Conservation (phyloP, 2,113 vertebrate genomes). For the Mellivora capensis region DNA sequence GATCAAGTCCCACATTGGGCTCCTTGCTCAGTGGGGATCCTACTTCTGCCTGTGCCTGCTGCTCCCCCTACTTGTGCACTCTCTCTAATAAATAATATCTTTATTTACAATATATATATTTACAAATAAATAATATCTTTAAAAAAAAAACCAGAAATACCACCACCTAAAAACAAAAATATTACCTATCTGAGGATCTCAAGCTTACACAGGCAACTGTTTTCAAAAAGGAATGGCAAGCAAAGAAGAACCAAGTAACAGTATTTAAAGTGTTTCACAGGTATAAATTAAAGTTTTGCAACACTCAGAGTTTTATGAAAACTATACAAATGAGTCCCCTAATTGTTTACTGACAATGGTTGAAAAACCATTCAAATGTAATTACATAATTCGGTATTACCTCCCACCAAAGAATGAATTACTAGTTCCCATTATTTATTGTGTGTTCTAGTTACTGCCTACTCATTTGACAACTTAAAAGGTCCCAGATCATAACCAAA, state of each 20-base stretch:
- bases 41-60: too few species aligned
- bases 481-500: neutral
- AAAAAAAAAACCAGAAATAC: neutral
- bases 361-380: slow-evolving; percentile 9
- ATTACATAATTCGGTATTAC: neutral
- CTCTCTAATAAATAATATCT: too few species aligned
- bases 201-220: neutral
- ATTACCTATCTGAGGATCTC: neutral
- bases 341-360: neutral
- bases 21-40: too few species aligned
- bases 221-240: slow-evolving; percentile 1
- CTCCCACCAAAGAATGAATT: neutral
- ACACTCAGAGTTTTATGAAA: neutral
- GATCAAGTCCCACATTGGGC: too few species aligned
- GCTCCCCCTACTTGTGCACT: too few species aligned
- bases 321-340: neutral
- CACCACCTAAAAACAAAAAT: neutral
- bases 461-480: neutral
- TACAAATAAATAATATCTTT: too few species aligned
- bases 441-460: neutral
- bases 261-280: neutral
- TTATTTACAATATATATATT: too few species aligned
- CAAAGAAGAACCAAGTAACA: neutral
- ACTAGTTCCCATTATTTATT: neutral
- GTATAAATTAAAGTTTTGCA: neutral